These are phyloP conservation scores for Azemiops feae DNA, from an alignment of 2,113 vertebrate species.

Conservation along the genomic window DNA sequence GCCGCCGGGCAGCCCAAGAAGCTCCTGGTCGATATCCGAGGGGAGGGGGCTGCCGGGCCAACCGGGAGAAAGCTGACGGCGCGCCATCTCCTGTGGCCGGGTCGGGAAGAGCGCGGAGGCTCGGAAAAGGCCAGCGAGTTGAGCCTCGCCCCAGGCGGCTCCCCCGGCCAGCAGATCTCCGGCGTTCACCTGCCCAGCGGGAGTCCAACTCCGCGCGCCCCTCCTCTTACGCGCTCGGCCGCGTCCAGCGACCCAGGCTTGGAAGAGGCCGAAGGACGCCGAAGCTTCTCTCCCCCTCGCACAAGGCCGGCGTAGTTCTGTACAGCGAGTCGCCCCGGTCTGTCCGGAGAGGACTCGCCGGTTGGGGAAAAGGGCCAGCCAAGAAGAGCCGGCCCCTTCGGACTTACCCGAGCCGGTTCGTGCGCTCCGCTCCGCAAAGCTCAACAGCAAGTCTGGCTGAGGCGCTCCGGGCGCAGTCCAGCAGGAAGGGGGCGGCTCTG, in stretches of 20 bases:
- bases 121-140: not conserved
- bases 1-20: not conserved
- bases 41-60: not conserved
- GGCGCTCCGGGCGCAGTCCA: not conserved
- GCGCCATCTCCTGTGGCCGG: not conserved
- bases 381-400: not conserved
- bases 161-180: not conserved
- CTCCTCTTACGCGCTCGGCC: not conserved
- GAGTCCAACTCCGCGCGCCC: not conserved
- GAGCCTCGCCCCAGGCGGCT: not conserved
- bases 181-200: not conserved
- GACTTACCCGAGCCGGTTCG: not conserved
- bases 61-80: not conserved
- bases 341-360: not conserved
- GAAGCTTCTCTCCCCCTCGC: not conserved
- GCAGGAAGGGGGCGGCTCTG: constrained; percentile 18
- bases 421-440: not conserved
- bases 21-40: not conserved
- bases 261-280: not conserved
- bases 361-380: not conserved
- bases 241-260: not conserved
- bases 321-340: not conserved
- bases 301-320: not conserved
- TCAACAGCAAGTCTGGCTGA: not conserved
- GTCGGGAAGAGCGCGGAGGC: not conserved